Evolutionary conservation across 2,797 vertebrate species (phyloP).

Genomic region (Myotis daubentonii): DNA sequence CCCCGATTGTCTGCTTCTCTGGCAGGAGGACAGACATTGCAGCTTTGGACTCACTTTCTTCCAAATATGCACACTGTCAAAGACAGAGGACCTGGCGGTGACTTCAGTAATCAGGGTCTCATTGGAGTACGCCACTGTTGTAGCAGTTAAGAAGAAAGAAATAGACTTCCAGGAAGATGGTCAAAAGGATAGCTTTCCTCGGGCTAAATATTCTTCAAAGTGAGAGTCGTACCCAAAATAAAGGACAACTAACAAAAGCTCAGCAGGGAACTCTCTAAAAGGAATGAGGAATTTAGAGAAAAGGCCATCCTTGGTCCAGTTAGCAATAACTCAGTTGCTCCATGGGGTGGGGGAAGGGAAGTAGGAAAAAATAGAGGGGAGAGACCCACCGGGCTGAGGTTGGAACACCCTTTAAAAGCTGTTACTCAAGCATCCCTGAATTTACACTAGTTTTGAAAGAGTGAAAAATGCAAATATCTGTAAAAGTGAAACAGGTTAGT

Average conservation of each 20-base stretch:
- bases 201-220: not conserved
- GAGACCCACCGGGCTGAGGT: accelerated
- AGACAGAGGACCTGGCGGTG: not conserved
- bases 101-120: not conserved
- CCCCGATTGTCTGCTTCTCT: not conserved
- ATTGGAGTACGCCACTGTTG: not conserved
- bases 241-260: not conserved
- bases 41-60: not conserved
- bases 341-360: no score
- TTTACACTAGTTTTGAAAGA: not conserved
- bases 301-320: not conserved
- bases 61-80: not conserved
- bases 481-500: not conserved
- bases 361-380: not conserved
- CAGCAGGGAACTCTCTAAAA: not conserved
- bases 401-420: not conserved
- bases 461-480: not conserved
- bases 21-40: not conserved
- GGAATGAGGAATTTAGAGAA: not conserved
- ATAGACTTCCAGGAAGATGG: not conserved
- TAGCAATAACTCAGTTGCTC: not conserved
- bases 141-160: not conserved
- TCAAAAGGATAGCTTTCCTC: not conserved
- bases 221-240: not conserved
- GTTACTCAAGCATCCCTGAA: not conserved